Base-by-base conservation (phyloP, 2,888 invertebrate genomes). In the Calameuta filiformis region DNA sequence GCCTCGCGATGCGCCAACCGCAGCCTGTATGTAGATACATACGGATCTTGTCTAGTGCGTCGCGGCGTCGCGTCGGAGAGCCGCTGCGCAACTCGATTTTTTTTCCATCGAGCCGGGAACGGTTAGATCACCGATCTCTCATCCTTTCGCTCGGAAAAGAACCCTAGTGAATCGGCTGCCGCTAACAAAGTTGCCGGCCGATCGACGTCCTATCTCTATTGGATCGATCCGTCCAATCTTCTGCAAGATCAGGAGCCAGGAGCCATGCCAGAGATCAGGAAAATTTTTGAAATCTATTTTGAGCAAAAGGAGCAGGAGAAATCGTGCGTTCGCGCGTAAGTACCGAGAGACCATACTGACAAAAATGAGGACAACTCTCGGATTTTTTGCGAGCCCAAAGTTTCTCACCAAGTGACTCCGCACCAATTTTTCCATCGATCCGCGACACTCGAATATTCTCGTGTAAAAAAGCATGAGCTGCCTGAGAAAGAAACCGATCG, bases 401-500 rank as follows among this genome's bases (percentile, higher is more conserved):
- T 69, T 69, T 69, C 69, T 30, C 33, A 30, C 30, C 31, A 69
- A 33, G 15, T 40, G 40, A 40, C 40, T 40, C 73, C 73, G 35
- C 34, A 30, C n/a, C n/a, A 73, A 35, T 75, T 34, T 31, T 31
- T 56, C 31, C 30, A 15, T 40, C 56, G 31, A 75, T n/a, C 68
- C 33, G 9, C 56, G 68, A 35, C 31, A 71, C 40, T 30, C 69
- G 69, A 9, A 68, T 37, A 34, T 74, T 37, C 35, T 33, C 68
- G 33, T 35, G 74, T 23, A n/a, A 35, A 33, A 33, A 68, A 35
- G 33, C 30, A 30, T 4, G 33, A 12, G 12, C 68, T 6, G 30
- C 68, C 73, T 75, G 86, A 85, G 86, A 86, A 87, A 86, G 85
- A 85, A 82, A 82, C 80, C 79, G 79, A 82, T 81, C 79, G 81